A percentile compares a stretch with the other conserved stretches of the same genome.
These are phyloP conservation scores for Drosophila robusta DNA, from an alignment of 2,888 invertebrate genomes.

Conservation along the genomic window DNA sequence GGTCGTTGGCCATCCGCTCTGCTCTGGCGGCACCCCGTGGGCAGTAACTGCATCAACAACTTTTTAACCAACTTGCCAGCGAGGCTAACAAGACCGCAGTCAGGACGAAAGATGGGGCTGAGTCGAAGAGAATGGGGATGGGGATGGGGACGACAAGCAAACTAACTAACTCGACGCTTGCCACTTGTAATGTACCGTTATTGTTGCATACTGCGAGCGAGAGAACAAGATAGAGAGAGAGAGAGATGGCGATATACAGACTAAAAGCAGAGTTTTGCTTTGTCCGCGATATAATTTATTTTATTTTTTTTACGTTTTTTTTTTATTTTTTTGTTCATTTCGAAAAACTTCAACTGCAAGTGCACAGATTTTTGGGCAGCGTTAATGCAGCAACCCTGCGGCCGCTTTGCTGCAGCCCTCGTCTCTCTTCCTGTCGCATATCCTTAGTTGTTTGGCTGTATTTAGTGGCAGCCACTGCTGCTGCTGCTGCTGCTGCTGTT, in stretches of 20 bases:
- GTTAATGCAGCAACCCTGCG: constrained; percentile 63
- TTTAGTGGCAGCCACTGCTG: constrained; percentile 23
- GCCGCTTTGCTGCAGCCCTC: constrained; percentile 19
- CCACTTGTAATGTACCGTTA: constrained; percentile 74
- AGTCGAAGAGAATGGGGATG: background rate
- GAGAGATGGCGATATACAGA: background rate
- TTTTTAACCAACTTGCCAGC: constrained; percentile 78
- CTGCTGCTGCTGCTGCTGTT: constrained; percentile 36
- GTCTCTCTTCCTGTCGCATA: constrained; percentile 19
- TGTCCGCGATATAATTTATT: constrained; percentile 70
- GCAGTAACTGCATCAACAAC: constrained; percentile 71
- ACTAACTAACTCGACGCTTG: constrained; percentile 75
- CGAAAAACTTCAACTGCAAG: constrained; percentile 62
- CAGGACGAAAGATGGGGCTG: constrained; percentile 15
- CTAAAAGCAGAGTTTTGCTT: constrained; percentile 52
- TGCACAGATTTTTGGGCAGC: constrained; percentile 73
- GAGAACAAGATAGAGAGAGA: background rate
- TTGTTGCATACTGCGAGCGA: constrained; percentile 50
- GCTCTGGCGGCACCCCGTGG: constrained; percentile 16
- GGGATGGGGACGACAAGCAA: constrained; percentile 34
- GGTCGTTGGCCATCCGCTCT: constrained; percentile 69
- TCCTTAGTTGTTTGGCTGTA: constrained; percentile 33
- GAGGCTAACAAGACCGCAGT: constrained; percentile 68
- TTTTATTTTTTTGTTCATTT: constrained; percentile 22
- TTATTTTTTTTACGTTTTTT: constrained; percentile 16